Conservation (phyloP, 2,888 invertebrate genomes). For the Bhutanitis thaidina region DNA sequence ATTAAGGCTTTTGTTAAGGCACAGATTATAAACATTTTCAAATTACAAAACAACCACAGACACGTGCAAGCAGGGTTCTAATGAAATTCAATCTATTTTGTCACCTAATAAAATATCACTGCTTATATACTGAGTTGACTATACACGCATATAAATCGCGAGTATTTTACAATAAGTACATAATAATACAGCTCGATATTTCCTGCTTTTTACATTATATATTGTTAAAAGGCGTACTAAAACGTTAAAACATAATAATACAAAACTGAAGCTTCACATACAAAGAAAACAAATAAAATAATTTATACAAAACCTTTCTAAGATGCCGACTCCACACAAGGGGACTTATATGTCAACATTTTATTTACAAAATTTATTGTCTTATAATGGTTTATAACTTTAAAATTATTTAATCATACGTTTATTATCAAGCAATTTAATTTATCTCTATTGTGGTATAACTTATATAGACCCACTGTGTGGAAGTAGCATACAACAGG, state of each 20-base stretch:
- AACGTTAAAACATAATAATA: constrained; percentile 40
- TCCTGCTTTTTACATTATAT: constrained; percentile 33
- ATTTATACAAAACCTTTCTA: constrained; percentile 55
- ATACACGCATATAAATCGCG: constrained; percentile 24
- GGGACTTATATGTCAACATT: constrained; percentile 3
- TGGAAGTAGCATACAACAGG: constrained; percentile 37
- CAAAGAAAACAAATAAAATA: constrained; percentile 39
- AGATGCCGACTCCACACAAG: constrained; percentile 24
- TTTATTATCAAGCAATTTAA: too few species aligned
- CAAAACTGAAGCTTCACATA: constrained; percentile 58
- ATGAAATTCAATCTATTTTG: constrained; percentile 4
- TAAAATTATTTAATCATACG: too few species aligned
- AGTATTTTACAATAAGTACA: constrained; percentile 37
- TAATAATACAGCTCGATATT: constrained; percentile 33
- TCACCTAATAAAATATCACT: constrained; percentile 18
- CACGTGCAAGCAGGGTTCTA: neutral
- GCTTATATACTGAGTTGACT: constrained; percentile 18
- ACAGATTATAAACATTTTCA: constrained; percentile 5
- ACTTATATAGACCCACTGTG: neutral
- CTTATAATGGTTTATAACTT: too few species aligned
- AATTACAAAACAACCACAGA: constrained; percentile 1
- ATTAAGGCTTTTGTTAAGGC: too few species aligned
- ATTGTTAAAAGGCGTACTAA: constrained; percentile 39
- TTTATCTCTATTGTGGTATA: too few species aligned
- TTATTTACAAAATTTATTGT: neutral